A percentile compares a stretch with the other conserved stretches of the same genome.
phyloP scores from a whole-genome alignment of 2,888 invertebrate species.

The Dicycla oo region DNA sequence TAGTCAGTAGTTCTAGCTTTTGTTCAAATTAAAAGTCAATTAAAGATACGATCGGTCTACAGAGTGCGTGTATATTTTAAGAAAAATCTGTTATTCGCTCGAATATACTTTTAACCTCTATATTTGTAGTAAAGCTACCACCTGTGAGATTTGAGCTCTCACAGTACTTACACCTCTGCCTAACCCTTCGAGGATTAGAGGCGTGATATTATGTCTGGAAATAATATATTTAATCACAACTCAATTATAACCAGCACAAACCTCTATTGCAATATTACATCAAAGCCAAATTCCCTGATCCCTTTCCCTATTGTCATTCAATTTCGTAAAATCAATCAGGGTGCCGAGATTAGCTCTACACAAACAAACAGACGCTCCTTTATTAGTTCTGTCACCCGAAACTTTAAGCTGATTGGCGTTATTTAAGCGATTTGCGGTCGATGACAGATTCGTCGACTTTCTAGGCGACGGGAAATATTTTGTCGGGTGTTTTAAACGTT shows the following conservation, averaged over 20 bases:
- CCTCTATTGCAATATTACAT: background rate
- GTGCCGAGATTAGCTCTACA: conserved; percentile 44
- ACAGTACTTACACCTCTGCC: no score
- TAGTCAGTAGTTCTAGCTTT: no score
- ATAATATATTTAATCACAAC: background rate
- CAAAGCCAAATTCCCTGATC: background rate
- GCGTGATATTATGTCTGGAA: background rate
- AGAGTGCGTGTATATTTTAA: no score
- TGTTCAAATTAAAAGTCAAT: no score
- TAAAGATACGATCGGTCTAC: no score
- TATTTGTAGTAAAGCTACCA: no score
- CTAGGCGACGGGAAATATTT: background rate
- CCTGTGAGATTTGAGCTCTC: no score
- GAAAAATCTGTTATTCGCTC: no score
- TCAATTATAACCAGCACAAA: background rate
- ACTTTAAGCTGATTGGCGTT: conserved; percentile 52
- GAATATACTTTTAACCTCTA: no score
- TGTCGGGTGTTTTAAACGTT: background rate
- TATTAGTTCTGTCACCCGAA: conserved; percentile 51
- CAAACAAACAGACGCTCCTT: conserved; percentile 56
- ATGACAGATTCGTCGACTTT: conserved; percentile 1
- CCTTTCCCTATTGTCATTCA: conserved; percentile 40
- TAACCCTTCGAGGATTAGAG: no score
- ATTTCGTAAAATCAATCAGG: conserved; percentile 54
- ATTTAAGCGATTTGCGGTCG: conserved; percentile 36